These are phyloP conservation scores for Serinus canaria DNA, from an alignment of 2,113 vertebrate species.

Conservation along the genomic window DNA sequence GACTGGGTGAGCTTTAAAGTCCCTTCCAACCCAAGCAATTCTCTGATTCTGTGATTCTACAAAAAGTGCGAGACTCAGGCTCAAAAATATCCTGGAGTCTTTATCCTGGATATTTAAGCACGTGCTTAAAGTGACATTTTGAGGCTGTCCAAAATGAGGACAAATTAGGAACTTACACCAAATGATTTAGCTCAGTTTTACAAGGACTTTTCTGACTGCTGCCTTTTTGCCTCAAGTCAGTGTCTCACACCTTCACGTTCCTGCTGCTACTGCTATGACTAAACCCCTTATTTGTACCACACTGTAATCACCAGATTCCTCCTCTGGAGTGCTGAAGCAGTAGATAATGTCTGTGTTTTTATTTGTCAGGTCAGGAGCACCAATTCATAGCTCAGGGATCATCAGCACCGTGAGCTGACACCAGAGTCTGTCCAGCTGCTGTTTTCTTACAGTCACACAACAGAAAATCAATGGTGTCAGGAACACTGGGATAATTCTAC, in stretches of 20 bases:
- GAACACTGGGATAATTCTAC: conserved; percentile 78
- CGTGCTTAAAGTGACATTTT: background rate
- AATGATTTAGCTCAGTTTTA: background rate
- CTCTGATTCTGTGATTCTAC: background rate
- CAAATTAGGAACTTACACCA: background rate
- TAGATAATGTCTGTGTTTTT: conserved; percentile 33
- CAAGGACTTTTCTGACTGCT: background rate
- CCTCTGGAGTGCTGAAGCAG: conserved; percentile 1
- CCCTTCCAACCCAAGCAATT: background rate
- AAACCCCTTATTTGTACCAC: conserved; percentile 20
- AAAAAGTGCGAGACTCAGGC: background rate
- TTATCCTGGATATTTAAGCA: background rate
- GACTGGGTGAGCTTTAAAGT: rapidly evolving
- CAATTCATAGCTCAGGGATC: conserved; percentile 44
- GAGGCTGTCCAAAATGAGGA: background rate
- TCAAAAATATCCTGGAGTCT: background rate
- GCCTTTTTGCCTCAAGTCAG: background rate
- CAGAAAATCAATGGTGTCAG: conserved; percentile 86
- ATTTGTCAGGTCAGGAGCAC: conserved; percentile 38
- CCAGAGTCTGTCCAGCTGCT: conserved; percentile 39
- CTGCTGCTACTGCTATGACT: background rate
- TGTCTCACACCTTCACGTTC: background rate
- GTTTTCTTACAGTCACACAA: conserved; percentile 70
- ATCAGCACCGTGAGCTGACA: conserved; percentile 19
- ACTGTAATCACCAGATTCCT: conserved; percentile 3